phyloP scores from a whole-genome alignment of 2,797 vertebrate species.

The Alcedo atthis region DNA sequence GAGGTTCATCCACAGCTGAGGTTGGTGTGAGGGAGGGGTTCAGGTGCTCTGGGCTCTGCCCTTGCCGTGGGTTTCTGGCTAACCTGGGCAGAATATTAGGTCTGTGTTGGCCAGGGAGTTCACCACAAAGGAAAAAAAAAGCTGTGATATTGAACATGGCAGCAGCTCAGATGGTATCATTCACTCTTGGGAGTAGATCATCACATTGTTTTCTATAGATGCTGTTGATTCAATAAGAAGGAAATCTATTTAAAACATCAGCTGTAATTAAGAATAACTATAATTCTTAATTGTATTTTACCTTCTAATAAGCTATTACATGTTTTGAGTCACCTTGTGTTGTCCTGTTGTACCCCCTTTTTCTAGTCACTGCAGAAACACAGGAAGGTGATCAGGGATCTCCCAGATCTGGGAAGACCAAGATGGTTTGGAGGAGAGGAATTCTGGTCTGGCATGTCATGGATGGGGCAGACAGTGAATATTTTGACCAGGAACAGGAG shows the following conservation, averaged over 20 bases:
- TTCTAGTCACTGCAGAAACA: too few species aligned
- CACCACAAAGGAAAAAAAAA: background rate
- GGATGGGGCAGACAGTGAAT: too few species aligned
- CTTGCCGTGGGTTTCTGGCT: background rate
- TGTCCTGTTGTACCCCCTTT: background rate
- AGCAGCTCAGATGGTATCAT: background rate
- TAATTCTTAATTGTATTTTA: background rate
- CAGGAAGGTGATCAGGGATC: too few species aligned
- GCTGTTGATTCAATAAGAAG: background rate
- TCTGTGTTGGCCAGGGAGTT: background rate
- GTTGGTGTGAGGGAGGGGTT: background rate
- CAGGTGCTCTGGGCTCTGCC: background rate
- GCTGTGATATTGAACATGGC: background rate
- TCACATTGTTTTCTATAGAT: background rate
- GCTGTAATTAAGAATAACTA: background rate
- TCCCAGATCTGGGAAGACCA: too few species aligned
- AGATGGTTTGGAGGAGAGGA: too few species aligned
- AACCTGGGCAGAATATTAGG: background rate
- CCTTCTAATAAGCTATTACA: background rate
- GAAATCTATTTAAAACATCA: background rate
- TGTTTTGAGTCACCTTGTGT: background rate
- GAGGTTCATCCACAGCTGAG: background rate
- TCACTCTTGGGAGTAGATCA: background rate
- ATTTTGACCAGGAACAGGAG: too few species aligned
- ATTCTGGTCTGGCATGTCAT: too few species aligned